Base-by-base conservation (phyloP, 2,888 invertebrate genomes). In the Aquatica leii region DNA sequence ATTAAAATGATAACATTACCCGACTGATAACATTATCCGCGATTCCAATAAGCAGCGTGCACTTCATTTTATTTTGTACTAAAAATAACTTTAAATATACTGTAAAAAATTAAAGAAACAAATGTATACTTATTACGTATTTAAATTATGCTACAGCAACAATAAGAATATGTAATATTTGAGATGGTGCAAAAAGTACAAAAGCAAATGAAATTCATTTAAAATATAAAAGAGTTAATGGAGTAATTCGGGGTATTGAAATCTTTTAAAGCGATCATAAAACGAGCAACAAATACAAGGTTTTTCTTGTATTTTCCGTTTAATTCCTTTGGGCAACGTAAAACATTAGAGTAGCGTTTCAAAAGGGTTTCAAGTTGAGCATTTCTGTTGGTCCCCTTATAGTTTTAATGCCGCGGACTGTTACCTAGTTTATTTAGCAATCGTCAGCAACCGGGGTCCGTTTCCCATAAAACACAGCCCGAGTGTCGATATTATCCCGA, bases 391-490 rank as follows among this genome's bases (percentile, higher is more conserved):
- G 54, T 53, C 63, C 68, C 63, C 65, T 62, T 62, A 69, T 73
- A 72, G 73, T 76, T 74, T 75, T 76, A 77, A 75, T 76, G 74
- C 72, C 67, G 64, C 73, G 70, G 72, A 70, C 72, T 74, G 76
- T 75, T 77, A 75, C 76, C 75, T 76, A 75, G 75, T 75, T 76
- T 76, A 76, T 77, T 74, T 73, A 72, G 75, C 76, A 70, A 75
- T 77, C 75, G 76, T 77, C 76, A 75, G 74, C 75, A 74, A 71
- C 69, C 70, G 59, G 67, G 70, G 69, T 72, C 70, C 71, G 68
- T 64, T 68, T 65, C 68, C 68, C 75, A 76, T 77, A 77, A 77
- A 77, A 76, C 75, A 75, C 75, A 73, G 73, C 71, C 72, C 73
- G 62, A 71, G 70, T 67, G 73, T 59, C 71, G 70, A 74, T 75